Percentiles rank a stretch among this genome's conserved stretches.
These are phyloP conservation scores for Calonectris borealis DNA, from an alignment of 2,113 vertebrate genomes.

Conservation along the genomic window DNA sequence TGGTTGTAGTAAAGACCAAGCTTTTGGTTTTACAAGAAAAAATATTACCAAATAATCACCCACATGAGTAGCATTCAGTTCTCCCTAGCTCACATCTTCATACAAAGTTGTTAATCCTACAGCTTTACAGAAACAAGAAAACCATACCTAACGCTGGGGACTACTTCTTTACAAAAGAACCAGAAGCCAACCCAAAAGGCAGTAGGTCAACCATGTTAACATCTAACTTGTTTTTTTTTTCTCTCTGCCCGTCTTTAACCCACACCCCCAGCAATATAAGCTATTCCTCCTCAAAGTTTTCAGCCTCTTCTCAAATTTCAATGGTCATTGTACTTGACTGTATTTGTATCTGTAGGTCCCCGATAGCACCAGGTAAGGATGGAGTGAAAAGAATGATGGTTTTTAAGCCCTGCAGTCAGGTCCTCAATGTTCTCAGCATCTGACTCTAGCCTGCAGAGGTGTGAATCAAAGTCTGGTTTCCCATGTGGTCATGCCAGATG, in stretches of 20 bases:
- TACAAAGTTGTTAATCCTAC: not conserved
- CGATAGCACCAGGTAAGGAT: not conserved
- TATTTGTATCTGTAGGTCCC: not conserved
- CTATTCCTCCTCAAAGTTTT: not conserved
- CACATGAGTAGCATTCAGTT: not conserved
- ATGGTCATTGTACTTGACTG: not conserved
- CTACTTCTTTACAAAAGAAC: not conserved
- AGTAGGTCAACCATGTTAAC: not conserved
- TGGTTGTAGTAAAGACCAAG: not conserved
- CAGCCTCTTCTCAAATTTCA: not conserved
- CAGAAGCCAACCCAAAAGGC: not conserved
- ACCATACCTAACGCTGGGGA: not conserved
- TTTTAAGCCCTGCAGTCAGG: constrained; percentile 18
- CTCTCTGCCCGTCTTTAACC: not conserved
- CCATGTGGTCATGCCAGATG: constrained; percentile 64
- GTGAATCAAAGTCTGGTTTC: constrained; percentile 66
- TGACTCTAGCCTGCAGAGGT: constrained; percentile 63
- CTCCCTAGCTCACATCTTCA: not conserved
- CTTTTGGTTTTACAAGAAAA: not conserved
- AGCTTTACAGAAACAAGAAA: not conserved
- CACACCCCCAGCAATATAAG: not conserved
- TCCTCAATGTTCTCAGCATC: constrained; percentile 56
- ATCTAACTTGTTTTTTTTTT: not conserved
- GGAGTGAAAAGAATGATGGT: not conserved
- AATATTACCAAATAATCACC: not conserved